phyloP scores from a whole-genome alignment of 64 coral and sea anemone species.

The Stichodactyla mertensii region DNA sequence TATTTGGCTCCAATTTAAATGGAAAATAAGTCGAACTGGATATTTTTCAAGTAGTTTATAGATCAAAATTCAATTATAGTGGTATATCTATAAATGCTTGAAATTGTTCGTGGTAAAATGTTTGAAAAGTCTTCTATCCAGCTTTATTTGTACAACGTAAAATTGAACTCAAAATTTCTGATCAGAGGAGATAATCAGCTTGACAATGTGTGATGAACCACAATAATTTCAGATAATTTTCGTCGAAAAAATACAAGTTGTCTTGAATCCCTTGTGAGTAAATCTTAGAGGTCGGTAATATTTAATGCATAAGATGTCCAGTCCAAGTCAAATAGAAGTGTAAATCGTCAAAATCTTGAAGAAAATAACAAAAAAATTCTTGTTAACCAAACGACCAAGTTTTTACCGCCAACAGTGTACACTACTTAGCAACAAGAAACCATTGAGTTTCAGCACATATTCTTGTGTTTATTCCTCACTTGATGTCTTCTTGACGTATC shows the following conservation, averaged over 20 bases:
- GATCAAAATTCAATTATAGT: background rate
- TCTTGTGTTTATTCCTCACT: background rate
- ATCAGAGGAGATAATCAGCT: background rate
- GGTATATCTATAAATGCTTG: too few species aligned
- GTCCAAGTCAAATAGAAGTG: too few species aligned
- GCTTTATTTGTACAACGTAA: background rate
- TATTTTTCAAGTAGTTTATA: background rate
- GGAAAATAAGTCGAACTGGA: background rate
- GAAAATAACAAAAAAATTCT: background rate
- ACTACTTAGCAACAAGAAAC: slow-evolving; percentile 6
- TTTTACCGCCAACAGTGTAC: background rate
- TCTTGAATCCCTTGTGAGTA: background rate
- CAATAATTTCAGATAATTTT: background rate
- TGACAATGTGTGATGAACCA: background rate
- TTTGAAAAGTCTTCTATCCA: background rate
- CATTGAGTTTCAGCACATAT: background rate
- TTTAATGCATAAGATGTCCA: too few species aligned
- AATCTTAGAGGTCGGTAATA: background rate
- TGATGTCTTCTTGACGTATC: background rate
- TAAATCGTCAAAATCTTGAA: too few species aligned
- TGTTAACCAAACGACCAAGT: background rate
- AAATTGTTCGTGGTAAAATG: too few species aligned
- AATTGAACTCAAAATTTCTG: background rate
- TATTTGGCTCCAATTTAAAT: background rate
- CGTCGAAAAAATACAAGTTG: background rate